Conservation (phyloP, 2,888 invertebrate genomes). For the Leptinotarsa peninsularis region DNA sequence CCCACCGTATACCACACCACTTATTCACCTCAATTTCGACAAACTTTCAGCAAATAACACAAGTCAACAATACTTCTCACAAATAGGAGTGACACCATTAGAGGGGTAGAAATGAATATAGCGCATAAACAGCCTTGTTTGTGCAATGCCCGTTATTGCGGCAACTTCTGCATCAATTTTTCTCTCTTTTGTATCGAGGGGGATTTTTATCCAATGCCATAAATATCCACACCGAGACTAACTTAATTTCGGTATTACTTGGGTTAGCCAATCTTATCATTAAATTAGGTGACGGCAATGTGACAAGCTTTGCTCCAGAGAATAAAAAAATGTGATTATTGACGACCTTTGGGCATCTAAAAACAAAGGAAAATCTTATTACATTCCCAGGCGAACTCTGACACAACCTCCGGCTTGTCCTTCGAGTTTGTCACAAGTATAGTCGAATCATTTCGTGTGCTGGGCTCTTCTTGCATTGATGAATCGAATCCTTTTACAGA, state of each 20-base stretch:
- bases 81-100: conserved; percentile 34
- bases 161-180: conserved; percentile 45
- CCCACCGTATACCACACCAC: background rate
- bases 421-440: conserved; percentile 27
- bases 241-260: conserved; percentile 55
- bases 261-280: conserved; percentile 57
- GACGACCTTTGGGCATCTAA: conserved; percentile 60
- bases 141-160: conserved; percentile 40
- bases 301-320: conserved; percentile 61
- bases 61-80: conserved; percentile 37
- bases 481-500: background rate
- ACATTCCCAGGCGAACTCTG: conserved; percentile 41
- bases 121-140: conserved; percentile 40
- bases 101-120: conserved; percentile 37
- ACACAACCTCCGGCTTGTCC: conserved; percentile 33
- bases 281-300: conserved; percentile 55
- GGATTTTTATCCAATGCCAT: conserved; percentile 32
- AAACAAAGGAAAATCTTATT: conserved; percentile 53
- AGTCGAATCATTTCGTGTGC: background rate
- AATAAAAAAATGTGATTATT: conserved; percentile 61
- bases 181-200: conserved; percentile 33
- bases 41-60: conserved; percentile 25
- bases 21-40: conserved; percentile 16
- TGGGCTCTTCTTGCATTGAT: conserved; percentile 7
- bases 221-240: conserved; percentile 46